Conservation (phyloP, 1,140 invertebrate genomes). For the Monochamus saltuarius region DNA sequence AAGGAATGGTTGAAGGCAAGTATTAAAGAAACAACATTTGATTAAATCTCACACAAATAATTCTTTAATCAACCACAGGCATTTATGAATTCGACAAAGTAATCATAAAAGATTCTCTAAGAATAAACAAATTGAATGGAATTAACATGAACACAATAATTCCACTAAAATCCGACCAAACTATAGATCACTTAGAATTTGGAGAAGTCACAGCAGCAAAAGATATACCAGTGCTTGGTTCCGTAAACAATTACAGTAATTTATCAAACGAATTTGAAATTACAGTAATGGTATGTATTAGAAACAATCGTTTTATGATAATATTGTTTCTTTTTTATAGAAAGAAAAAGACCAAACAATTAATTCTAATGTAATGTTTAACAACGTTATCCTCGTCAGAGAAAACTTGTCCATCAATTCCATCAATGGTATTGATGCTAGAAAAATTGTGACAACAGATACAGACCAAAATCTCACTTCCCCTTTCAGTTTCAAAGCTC, state of each 20-base stretch:
- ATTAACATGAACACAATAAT: conserved; percentile 39
- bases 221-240: conserved; percentile 36
- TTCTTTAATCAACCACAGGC: conserved; percentile 26
- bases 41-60: conserved; percentile 4
- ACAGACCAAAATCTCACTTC: conserved; percentile 44
- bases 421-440: conserved; percentile 45
- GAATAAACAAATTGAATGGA: conserved; percentile 38
- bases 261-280: conserved; percentile 37
- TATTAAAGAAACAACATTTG: conserved; percentile 12
- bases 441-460: conserved; percentile 44
- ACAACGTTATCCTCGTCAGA: conserved; percentile 43
- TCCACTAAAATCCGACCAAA: conserved; percentile 37
- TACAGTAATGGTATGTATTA: conserved; percentile 39
- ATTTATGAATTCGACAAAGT: conserved; percentile 34
- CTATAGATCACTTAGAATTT: conserved; percentile 32
- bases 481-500: conserved; percentile 36
- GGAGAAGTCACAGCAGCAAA: conserved; percentile 20
- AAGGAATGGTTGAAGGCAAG: conserved; percentile 35
- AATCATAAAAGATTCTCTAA: conserved; percentile 31
- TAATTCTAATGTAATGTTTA: conserved; percentile 42
- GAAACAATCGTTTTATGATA: neutral
- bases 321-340: conserved; percentile 28
- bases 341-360: conserved; percentile 38
- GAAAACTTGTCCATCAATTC: conserved; percentile 33
- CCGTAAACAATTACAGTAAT: conserved; percentile 38